These are phyloP conservation scores for Pao palembangensis DNA, from an alignment of 2,113 vertebrate species.

Conservation along the genomic window DNA sequence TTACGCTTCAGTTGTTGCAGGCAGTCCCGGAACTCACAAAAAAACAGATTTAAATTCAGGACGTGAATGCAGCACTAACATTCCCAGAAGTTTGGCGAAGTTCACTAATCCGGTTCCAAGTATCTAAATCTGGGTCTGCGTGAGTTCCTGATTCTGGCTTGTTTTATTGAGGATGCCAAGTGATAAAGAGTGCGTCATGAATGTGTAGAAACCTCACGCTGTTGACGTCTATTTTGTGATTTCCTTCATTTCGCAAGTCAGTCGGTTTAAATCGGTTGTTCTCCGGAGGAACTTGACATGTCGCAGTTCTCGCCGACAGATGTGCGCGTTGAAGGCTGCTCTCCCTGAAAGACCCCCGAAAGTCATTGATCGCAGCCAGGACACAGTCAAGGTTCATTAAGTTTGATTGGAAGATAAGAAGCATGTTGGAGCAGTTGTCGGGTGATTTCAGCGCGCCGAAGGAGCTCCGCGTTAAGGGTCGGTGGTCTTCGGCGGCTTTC, in stretches of 20 bases:
- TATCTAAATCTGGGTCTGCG: not conserved
- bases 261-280: conserved; percentile 8
- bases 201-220: conserved; percentile 26
- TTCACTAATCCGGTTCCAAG: not conserved
- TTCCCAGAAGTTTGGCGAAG: not conserved
- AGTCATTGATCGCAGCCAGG: not conserved
- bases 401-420: not conserved
- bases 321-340: not conserved
- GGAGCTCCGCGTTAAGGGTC: conserved; percentile 3
- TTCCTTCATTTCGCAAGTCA: conserved; percentile 47
- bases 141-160: not conserved
- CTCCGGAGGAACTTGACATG: conserved; percentile 33
- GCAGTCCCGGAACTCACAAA: too few species aligned
- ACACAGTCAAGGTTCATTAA: not conserved
- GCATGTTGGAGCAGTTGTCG: conserved; percentile 20
- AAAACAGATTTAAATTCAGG: not conserved
- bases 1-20: too few species aligned
- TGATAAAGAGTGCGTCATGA: conserved; percentile 28
- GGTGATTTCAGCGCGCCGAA: not conserved
- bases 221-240: conserved; percentile 40
- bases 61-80: conserved; percentile 31
- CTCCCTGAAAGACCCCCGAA: not conserved
- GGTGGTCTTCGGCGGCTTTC: conserved; percentile 21
- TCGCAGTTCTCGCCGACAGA: conserved; percentile 10
- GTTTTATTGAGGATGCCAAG: conserved; percentile 17